Conservation (phyloP, 2,113 vertebrate genomes). For the Lepus europaeus region DNA sequence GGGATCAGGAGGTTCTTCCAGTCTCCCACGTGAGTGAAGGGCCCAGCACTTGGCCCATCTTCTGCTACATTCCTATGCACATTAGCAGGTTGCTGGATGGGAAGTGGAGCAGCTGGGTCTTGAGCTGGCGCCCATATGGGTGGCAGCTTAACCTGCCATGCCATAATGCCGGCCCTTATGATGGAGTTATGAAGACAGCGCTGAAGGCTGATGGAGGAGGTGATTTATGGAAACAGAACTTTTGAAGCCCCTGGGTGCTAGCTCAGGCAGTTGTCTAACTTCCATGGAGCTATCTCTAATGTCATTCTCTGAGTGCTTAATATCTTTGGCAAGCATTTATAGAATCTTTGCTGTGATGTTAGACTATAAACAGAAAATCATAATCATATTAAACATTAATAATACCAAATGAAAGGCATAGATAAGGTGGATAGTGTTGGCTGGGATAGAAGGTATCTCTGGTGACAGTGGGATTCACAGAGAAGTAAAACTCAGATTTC, state of each 20-base stretch:
- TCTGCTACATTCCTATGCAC: too few relatives aligned
- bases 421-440: neutral
- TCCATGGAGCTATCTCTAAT: neutral
- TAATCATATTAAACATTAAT: constrained; percentile 20
- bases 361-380: neutral
- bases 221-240: neutral
- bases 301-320: neutral
- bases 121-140: too few relatives aligned
- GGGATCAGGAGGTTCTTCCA: too few relatives aligned
- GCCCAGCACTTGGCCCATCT: too few relatives aligned
- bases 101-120: too few relatives aligned
- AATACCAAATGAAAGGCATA: neutral
- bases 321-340: constrained; percentile 1
- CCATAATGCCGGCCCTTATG: neutral
- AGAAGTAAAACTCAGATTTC: constrained; percentile 17
- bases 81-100: too few relatives aligned
- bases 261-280: neutral
- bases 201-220: neutral
- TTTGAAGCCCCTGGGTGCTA: neutral
- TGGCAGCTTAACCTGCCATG: too few relatives aligned
- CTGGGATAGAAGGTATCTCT: neutral
- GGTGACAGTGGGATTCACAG: neutral
- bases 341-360: constrained; percentile 31
- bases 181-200: neutral
- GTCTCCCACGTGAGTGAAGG: too few relatives aligned